Conservation (phyloP, 2,797 vertebrate species). For the Phalloptychus januarius region DNA sequence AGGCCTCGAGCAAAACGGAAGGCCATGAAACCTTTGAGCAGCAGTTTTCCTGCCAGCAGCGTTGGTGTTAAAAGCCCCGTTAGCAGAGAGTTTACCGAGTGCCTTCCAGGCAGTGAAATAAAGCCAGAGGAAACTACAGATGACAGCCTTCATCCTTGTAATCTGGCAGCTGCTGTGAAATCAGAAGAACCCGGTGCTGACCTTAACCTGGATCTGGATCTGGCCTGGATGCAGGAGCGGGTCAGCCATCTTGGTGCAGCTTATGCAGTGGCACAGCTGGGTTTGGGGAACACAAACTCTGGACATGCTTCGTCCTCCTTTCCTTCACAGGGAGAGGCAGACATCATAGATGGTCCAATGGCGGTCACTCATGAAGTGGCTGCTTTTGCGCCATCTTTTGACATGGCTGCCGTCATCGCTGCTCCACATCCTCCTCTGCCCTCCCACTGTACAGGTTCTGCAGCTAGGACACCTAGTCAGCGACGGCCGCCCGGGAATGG, state of each 20-base stretch:
- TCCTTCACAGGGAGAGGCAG: slow-evolving; percentile 57
- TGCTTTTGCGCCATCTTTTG: slow-evolving; percentile 68
- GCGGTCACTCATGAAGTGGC: slow-evolving; percentile 70
- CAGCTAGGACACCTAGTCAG: slow-evolving; percentile 23
- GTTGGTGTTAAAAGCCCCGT: neutral
- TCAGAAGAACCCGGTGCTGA: slow-evolving; percentile 58
- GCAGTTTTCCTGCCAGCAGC: neutral
- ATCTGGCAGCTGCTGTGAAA: slow-evolving; percentile 34
- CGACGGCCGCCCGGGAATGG: slow-evolving; percentile 42
- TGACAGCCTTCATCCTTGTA: slow-evolving; percentile 40
- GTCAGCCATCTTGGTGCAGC: slow-evolving; percentile 73
- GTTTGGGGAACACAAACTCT: slow-evolving; percentile 59
- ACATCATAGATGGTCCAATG: slow-evolving; percentile 54
- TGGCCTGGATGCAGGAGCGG: slow-evolving; percentile 76
- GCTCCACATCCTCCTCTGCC: slow-evolving; percentile 32
- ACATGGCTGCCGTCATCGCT: slow-evolving; percentile 48
- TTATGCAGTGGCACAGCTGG: slow-evolving; percentile 70
- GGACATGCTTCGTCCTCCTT: slow-evolving; percentile 61
- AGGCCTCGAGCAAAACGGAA: slow-evolving; percentile 52
- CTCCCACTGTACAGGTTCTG: slow-evolving; percentile 19
- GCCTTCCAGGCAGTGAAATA: slow-evolving; percentile 32
- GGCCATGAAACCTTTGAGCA: slow-evolving; percentile 25
- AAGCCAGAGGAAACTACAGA: slow-evolving; percentile 53
- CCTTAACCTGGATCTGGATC: slow-evolving; percentile 65
- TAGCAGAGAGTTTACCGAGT: slow-evolving; percentile 32